A percentile compares a stretch with the other conserved stretches of the same genome.
Evolutionary conservation across 2,797 vertebrate genomes (phyloP).

Genomic region (Microhierax caerulescens): DNA sequence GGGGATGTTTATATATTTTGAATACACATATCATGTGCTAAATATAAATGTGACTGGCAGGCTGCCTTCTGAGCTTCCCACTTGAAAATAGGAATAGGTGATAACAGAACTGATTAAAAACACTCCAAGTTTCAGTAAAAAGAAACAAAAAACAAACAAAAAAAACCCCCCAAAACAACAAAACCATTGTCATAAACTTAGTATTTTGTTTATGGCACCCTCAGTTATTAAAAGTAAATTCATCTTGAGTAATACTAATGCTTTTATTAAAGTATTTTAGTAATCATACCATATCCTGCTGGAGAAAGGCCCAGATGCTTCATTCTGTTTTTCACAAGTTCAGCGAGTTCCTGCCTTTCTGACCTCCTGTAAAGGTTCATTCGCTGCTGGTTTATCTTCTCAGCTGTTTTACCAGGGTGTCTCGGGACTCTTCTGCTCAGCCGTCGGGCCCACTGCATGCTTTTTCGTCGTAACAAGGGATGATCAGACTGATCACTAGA

Average conservation of each 20-base stretch:
- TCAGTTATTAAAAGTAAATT: neutral
- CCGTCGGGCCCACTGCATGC: slow-evolving; percentile 83
- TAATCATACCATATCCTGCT: slow-evolving; percentile 75
- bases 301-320: slow-evolving; percentile 83
- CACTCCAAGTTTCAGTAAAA: neutral
- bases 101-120: neutral
- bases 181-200: neutral
- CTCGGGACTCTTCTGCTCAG: slow-evolving; percentile 79
- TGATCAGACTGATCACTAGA: slow-evolving; percentile 79
- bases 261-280: neutral
- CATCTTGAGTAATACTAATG: neutral
- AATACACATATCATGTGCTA: neutral
- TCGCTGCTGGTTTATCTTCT: slow-evolving; percentile 79
- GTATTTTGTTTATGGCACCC: neutral
- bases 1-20: neutral
- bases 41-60: neutral
- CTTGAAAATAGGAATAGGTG: neutral
- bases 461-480: slow-evolving; percentile 77
- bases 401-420: slow-evolving; percentile 74
- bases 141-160: neutral
- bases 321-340: slow-evolving; percentile 85
- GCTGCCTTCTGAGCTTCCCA: neutral
- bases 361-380: slow-evolving; percentile 79
- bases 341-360: slow-evolving; percentile 83
- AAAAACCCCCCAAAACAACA: neutral